phyloP scores from a whole-genome alignment of 1,140 invertebrate genomes.

The Ditylenchus dipsaci region DNA sequence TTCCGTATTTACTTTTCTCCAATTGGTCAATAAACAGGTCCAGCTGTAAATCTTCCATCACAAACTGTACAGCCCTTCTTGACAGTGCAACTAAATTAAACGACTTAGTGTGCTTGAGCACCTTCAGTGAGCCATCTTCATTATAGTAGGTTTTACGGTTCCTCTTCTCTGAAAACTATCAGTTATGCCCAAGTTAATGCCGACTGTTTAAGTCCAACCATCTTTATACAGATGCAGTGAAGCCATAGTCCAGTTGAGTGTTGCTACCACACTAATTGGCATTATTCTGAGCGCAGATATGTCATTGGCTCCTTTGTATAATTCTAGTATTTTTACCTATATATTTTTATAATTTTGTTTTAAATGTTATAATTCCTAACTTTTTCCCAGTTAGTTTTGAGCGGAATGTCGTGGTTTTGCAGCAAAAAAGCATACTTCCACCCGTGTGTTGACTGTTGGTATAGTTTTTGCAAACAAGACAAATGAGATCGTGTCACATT shows the following conservation, averaged over 20 bases:
- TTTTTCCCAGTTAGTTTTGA: slow-evolving; percentile 35
- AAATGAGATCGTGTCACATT: background rate
- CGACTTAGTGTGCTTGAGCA: slow-evolving; percentile 25
- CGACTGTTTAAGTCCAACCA: background rate
- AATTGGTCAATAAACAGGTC: slow-evolving; percentile 18
- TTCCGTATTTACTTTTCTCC: slow-evolving; percentile 24
- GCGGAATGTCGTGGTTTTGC: slow-evolving; percentile 41
- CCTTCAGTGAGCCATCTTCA: background rate
- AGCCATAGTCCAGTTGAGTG: slow-evolving; percentile 31
- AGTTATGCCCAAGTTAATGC: too few relatives aligned
- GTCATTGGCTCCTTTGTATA: slow-evolving; percentile 34
- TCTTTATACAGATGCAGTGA: slow-evolving; percentile 31
- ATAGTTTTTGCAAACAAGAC: background rate
- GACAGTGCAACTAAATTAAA: slow-evolving; percentile 18
- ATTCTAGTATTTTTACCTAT: slow-evolving; percentile 21
- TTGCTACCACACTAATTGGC: background rate
- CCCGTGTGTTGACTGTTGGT: background rate
- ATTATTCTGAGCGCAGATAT: slow-evolving; percentile 20
- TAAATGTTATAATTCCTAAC: background rate
- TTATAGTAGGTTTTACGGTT: background rate
- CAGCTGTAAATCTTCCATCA: slow-evolving; percentile 22
- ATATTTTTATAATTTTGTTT: too few relatives aligned
- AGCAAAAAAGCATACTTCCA: slow-evolving; percentile 14
- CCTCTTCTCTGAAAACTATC: background rate
- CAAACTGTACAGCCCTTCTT: slow-evolving; percentile 29